phyloP scores from a whole-genome alignment of 2,888 invertebrate genomes.

The Drosophila seclusa region DNA sequence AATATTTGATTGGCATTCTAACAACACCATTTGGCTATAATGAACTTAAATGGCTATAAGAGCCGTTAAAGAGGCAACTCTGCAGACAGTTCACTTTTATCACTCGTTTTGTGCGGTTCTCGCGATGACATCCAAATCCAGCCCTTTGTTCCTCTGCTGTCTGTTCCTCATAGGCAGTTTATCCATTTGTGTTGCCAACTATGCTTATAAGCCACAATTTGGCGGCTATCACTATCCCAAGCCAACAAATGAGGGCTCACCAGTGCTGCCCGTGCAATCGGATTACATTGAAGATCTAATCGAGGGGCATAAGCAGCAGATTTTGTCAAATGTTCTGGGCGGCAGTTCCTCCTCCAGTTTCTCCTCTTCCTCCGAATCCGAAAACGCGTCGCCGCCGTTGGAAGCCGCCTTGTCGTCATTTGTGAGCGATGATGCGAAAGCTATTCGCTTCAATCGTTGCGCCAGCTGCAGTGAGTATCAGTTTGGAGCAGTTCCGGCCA shows the following conservation, averaged over 20 bases:
- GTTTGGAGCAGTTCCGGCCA: background rate
- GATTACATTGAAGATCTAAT: constrained; percentile 83
- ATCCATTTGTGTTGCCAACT: constrained; percentile 36
- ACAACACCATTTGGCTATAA: constrained; percentile 48
- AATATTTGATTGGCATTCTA: constrained; percentile 58
- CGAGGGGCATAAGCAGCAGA: constrained; percentile 80
- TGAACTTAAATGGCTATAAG: constrained; percentile 69
- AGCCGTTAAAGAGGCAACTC: constrained; percentile 58
- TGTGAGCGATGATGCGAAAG: constrained; percentile 59
- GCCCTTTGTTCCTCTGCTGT: constrained; percentile 23
- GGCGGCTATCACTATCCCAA: constrained; percentile 63
- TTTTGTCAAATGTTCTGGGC: constrained; percentile 72
- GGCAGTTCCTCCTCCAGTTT: constrained; percentile 4
- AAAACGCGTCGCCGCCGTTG: background rate
- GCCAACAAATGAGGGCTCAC: constrained; percentile 29
- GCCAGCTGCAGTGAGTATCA: constrained; percentile 82
- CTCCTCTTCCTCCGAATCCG: constrained; percentile 2
- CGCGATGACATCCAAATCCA: constrained; percentile 52
- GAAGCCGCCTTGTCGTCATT: constrained; percentile 27
- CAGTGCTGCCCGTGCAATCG: constrained; percentile 60
- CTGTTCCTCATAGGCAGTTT: constrained; percentile 37
- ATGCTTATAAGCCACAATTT: constrained; percentile 54
- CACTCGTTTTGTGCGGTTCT: constrained; percentile 62
- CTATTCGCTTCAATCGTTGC: constrained; percentile 72
- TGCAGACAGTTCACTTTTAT: constrained; percentile 63